phyloP scores from a whole-genome alignment of 2,888 invertebrate species.

The Nudaria mundana region DNA sequence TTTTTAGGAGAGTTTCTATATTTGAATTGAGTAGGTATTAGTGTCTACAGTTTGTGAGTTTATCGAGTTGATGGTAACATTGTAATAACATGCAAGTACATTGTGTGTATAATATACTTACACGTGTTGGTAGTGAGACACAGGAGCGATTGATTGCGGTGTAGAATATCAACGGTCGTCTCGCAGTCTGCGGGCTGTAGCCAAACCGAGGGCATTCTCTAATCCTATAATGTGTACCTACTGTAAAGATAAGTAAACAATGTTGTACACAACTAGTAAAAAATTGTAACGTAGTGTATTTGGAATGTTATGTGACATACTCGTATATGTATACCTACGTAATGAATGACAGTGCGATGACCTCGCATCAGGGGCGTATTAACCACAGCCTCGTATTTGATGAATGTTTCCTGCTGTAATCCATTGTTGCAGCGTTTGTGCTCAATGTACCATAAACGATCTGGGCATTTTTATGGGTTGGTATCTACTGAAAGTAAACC shows the following conservation, averaged over 20 bases:
- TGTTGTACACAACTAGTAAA: conserved; percentile 18
- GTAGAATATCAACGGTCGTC: conserved; percentile 40
- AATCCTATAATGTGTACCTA: conserved; percentile 35
- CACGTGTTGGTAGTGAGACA: conserved; percentile 33
- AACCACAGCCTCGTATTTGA: conserved; percentile 40
- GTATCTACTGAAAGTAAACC: conserved; percentile 33
- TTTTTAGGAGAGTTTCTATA: too few relatives aligned
- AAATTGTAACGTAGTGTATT: conserved; percentile 40
- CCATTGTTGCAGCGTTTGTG: conserved; percentile 46
- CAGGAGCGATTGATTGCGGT: conserved; percentile 40
- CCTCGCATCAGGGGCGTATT: conserved; percentile 31
- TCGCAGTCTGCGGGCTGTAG: conserved; percentile 42
- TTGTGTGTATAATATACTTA: conserved; percentile 13
- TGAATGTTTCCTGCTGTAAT: conserved; percentile 48
- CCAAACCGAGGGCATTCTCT: conserved; percentile 33
- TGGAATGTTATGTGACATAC: conserved; percentile 42
- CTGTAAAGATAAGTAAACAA: conserved; percentile 24
- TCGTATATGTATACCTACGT: too few relatives aligned
- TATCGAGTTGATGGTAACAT: not conserved
- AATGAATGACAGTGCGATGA: conserved; percentile 36
- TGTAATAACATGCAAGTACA: conserved; percentile 17
- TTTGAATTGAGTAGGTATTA: not conserved
- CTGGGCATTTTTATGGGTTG: conserved; percentile 36
- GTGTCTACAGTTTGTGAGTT: not conserved
- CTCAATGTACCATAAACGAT: conserved; percentile 50